These are phyloP conservation scores for Charaxes varanes DNA, from an alignment of 1,140 invertebrate genomes.

Conservation along the genomic window DNA sequence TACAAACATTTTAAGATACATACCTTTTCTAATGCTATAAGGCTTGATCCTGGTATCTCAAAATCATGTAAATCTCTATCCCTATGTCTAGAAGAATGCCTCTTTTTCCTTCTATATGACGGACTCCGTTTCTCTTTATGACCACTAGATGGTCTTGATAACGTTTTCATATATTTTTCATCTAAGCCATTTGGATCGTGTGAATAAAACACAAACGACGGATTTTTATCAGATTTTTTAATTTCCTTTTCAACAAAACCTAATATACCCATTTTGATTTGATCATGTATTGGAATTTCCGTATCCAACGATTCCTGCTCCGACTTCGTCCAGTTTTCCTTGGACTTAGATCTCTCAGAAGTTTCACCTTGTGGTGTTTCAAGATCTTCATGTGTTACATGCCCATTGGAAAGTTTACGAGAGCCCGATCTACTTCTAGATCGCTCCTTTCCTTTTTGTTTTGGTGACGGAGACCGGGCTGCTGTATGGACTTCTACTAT, in stretches of 20 bases:
- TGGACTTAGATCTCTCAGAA: constrained; percentile 36
- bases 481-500: constrained; percentile 56
- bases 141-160: constrained; percentile 61
- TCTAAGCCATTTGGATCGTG: constrained; percentile 68
- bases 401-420: constrained; percentile 57
- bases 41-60: constrained; percentile 69
- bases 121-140: constrained; percentile 69
- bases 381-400: constrained; percentile 30
- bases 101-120: constrained; percentile 68
- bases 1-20: no score
- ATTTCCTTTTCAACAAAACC: constrained; percentile 77
- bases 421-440: constrained; percentile 48
- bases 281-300: constrained; percentile 72
- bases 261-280: constrained; percentile 76
- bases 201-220: constrained; percentile 68
- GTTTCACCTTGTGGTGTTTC: constrained; percentile 24
- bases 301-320: constrained; percentile 73
- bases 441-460: constrained; percentile 39
- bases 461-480: constrained; percentile 56
- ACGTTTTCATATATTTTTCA: constrained; percentile 59
- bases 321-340: constrained; percentile 66
- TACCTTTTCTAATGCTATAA: constrained; percentile 70
- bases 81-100: constrained; percentile 65
- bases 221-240: constrained; percentile 71
- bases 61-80: constrained; percentile 68